phyloP scores from a whole-genome alignment of 2,797 vertebrate species.

The Parauchenoglanis punctatus region DNA sequence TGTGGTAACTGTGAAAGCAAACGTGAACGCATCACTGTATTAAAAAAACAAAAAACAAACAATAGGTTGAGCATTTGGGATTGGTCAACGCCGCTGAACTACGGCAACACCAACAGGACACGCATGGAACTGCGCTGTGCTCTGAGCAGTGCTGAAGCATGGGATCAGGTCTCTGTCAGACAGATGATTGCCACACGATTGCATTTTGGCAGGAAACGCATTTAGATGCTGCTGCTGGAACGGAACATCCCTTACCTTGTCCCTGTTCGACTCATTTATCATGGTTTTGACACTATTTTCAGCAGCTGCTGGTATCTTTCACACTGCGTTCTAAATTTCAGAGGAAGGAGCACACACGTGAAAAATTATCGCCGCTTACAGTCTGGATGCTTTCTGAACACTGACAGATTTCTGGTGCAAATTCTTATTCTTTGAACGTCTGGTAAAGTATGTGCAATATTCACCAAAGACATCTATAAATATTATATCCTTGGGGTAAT shows the following conservation, averaged over 20 bases:
- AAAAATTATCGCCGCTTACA: background rate
- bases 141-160: background rate
- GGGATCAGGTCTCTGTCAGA: background rate
- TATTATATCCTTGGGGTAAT: conserved; percentile 8
- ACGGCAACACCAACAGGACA: background rate
- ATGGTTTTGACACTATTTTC: background rate
- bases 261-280: background rate
- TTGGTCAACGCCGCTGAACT: background rate
- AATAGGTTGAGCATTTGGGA: background rate
- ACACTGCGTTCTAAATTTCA: background rate
- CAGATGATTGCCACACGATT: background rate
- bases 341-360: background rate
- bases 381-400: background rate
- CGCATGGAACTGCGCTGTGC: background rate
- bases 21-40: no score
- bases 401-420: background rate
- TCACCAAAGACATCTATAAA: background rate
- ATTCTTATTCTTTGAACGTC: background rate
- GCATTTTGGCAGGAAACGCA: background rate
- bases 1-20: background rate
- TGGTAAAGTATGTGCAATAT: background rate
- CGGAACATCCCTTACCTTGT: background rate
- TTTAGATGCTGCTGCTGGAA: background rate
- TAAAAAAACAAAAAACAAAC: no score
- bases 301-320: background rate